Evolutionary conservation across 2,113 vertebrate species (phyloP), one percentile per base, ranked within the genome.

Genomic region (Apeltes quadracus): DNA sequence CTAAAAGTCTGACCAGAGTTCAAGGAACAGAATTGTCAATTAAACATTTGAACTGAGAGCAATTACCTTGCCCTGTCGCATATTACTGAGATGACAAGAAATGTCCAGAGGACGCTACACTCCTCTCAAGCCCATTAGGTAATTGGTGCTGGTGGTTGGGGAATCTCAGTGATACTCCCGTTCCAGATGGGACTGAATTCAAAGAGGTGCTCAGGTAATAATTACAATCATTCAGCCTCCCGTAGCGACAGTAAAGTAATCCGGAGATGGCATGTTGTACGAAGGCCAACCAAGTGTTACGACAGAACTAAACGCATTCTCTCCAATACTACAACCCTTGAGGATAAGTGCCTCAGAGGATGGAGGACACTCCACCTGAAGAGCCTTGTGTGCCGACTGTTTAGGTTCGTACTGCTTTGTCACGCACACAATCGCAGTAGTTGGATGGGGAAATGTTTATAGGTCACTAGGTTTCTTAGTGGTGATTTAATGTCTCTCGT

Each of bases 151-250:
- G 59, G 59, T 69, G 58, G 65, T 75, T 61, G 39, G 69, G 69
- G 67, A 84, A 84, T 84, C 72, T 62, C 11, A 48, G 50, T 69
- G 72, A 71, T 83, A 79, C 43, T 48, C 54, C 72, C 53, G 55
- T 72, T 86, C 58, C 20, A 14, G 75, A 67, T 71, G 67, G 50
- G 39, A 75, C 69, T 14, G 34, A 69, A 83, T 77, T 77, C 72
- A 84, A 72, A 20, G 56, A 58, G 53, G 71, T 70, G 67, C 79
- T 84, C 56, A 65, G 71, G 71, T 81, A 76, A 81, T 86, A 81
- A 86, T 81, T 81, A 69, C 72, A 69, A 69, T 81, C 75, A 78
- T 76, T 83, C 56, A 51, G 50, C 53, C 51, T 79, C 72, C 84
- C 57, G 38, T 10, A 62, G 29, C 77, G 70, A 61, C 66, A 75